These are phyloP conservation scores for Hycleus phaleratus DNA, from an alignment of 1,140 invertebrate genomes.

Conservation along the genomic window DNA sequence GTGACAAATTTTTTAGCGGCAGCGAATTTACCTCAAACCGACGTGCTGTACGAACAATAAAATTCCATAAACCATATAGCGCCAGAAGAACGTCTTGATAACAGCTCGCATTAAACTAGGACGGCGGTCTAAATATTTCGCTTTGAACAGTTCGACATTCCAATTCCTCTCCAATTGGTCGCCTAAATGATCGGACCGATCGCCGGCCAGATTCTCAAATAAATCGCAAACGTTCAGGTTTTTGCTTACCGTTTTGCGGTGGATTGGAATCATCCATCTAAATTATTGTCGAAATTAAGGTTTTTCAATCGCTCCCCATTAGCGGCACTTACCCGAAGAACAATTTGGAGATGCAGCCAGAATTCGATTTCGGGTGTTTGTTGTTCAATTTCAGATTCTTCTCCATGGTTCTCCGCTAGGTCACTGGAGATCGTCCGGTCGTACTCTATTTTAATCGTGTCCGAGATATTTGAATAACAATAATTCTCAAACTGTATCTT, in stretches of 20 bases:
- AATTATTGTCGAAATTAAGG: conserved; percentile 1
- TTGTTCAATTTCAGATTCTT: conserved; percentile 12
- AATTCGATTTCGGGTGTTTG: conserved; percentile 26
- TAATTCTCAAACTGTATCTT: too few species aligned
- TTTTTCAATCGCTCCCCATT: not conserved
- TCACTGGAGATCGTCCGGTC: too few species aligned
- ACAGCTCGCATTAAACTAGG: conserved; percentile 41
- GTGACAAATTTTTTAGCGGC: not conserved
- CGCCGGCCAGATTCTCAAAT: conserved; percentile 22
- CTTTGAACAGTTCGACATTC: conserved; percentile 39
- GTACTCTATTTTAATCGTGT: too few species aligned
- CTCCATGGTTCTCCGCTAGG: too few species aligned
- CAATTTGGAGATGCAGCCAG: conserved; percentile 27
- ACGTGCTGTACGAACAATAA: conserved; percentile 39
- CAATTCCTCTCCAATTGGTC: conserved; percentile 44
- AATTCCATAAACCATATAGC: conserved; percentile 41
- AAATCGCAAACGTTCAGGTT: conserved; percentile 29
- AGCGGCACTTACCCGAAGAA: conserved; percentile 15
- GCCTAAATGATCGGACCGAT: conserved; percentile 39
- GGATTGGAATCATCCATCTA: conserved; percentile 33
- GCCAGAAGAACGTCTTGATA: conserved; percentile 39
- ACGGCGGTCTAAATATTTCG: conserved; percentile 17
- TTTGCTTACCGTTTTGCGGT: conserved; percentile 22
- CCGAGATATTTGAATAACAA: too few species aligned
- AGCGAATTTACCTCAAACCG: not conserved